These are phyloP conservation scores for Muntiacus muntjak DNA, from an alignment of 2,113 vertebrate species.

Conservation along the genomic window DNA sequence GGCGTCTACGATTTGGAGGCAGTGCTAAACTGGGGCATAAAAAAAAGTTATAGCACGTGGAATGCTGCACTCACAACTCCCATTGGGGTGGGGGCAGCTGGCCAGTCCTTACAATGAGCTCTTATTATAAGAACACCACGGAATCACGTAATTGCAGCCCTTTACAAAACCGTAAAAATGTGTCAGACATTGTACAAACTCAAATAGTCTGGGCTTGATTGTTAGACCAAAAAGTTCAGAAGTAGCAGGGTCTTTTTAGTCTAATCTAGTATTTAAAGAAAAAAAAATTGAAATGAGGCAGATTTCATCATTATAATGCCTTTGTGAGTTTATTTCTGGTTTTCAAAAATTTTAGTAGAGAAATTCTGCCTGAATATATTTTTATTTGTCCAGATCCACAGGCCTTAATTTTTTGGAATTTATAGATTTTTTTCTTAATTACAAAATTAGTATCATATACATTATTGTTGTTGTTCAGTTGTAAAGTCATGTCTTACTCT, in stretches of 20 bases:
- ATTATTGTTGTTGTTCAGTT: background rate
- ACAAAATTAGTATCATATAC: background rate
- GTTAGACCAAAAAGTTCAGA: background rate
- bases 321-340: background rate
- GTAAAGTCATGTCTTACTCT: background rate
- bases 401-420: background rate
- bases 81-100: background rate
- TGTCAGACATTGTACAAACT: constrained; percentile 28
- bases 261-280: background rate
- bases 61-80: background rate
- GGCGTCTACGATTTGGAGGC: constrained; percentile 28
- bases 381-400: background rate
- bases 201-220: background rate
- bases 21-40: constrained; percentile 53
- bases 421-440: background rate
- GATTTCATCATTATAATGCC: constrained; percentile 7
- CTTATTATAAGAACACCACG: constrained; percentile 33
- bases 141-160: constrained; percentile 40
- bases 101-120: constrained; percentile 44
- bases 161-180: constrained; percentile 51
- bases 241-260: background rate
- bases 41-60: constrained; percentile 55
- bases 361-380: background rate
- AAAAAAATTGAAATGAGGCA: background rate
- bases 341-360: background rate